Evolutionary conservation across 2,113 vertebrate species (phyloP).

Genomic region (Phylloscopus whistleri): DNA sequence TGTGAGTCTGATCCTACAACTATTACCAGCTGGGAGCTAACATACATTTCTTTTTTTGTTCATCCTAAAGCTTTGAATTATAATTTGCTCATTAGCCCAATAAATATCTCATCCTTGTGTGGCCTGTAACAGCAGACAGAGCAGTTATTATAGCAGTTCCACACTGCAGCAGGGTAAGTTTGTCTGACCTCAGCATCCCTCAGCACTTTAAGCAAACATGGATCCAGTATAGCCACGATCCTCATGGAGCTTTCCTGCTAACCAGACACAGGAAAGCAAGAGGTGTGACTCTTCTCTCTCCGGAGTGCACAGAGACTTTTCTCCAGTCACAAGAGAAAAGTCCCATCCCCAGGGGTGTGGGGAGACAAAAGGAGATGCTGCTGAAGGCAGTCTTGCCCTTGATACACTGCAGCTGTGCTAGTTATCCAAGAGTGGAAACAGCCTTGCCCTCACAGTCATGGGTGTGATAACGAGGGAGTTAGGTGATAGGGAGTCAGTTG

Average conservation of each 20-base stretch:
- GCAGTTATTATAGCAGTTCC: constrained; percentile 4
- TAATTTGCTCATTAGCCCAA: constrained; percentile 64
- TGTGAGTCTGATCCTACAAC: not conserved
- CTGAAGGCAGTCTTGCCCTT: too few species aligned
- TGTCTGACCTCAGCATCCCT: constrained; percentile 24
- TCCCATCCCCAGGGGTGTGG: not conserved
- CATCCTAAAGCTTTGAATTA: constrained; percentile 58
- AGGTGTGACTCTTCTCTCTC: not conserved
- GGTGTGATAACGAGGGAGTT: too few species aligned
- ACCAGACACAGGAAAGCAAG: not conserved
- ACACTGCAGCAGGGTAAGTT: constrained; percentile 22
- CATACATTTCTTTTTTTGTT: constrained; percentile 49
- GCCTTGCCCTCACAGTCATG: too few species aligned
- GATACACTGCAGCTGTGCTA: too few species aligned
- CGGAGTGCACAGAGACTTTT: rapidly evolving
- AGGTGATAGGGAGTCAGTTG: too few species aligned
- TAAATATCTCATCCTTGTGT: constrained; percentile 50
- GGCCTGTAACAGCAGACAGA: constrained; percentile 26
- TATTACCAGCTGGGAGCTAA: constrained; percentile 57
- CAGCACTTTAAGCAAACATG: constrained; percentile 22
- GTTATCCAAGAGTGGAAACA: too few species aligned
- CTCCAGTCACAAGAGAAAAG: constrained; percentile 18
- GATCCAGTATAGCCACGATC: not conserved
- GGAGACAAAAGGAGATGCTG: too few species aligned
- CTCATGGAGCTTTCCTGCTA: not conserved